phyloP scores from a whole-genome alignment of 2,888 invertebrate species.

The Platycheirus albimanus region DNA sequence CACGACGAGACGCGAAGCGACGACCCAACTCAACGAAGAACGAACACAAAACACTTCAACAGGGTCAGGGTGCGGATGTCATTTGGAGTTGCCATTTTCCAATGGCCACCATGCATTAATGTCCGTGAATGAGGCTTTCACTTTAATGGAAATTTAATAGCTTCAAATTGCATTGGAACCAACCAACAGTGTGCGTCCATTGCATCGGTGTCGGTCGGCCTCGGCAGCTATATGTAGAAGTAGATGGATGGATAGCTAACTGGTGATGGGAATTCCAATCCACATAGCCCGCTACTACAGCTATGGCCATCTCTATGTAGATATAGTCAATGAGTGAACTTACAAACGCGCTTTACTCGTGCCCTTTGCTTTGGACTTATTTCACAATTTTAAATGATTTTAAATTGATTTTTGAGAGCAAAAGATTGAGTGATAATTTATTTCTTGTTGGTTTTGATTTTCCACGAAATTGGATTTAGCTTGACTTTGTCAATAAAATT shows the following conservation, averaged over 20 bases:
- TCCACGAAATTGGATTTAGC: slow-evolving; percentile 21
- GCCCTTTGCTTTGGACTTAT: slow-evolving; percentile 48
- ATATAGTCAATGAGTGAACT: not conserved
- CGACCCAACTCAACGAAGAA: slow-evolving; percentile 26
- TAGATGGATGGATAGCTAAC: slow-evolving; percentile 32
- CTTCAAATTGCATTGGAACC: slow-evolving; percentile 68
- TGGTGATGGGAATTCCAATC: not conserved
- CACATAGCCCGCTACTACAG: not conserved
- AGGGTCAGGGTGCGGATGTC: slow-evolving; percentile 68
- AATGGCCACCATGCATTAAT: slow-evolving; percentile 71
- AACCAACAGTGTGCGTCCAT: slow-evolving; percentile 4
- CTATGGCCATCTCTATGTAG: not conserved
- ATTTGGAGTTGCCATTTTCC: slow-evolving; percentile 71
- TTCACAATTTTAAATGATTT: slow-evolving; percentile 67
- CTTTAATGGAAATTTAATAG: slow-evolving; percentile 74
- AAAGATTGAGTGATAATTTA: slow-evolving; percentile 34
- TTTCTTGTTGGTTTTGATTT: slow-evolving; percentile 26
- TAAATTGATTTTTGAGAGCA: slow-evolving; percentile 62
- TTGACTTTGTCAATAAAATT: slow-evolving; percentile 5
- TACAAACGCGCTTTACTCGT: not conserved
- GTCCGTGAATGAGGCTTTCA: slow-evolving; percentile 73
- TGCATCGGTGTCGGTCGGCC: too few species aligned
- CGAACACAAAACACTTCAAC: slow-evolving; percentile 52
- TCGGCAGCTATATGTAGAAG: not conserved
- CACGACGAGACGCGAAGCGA: slow-evolving; percentile 28